Evolutionary conservation across 2,113 vertebrate species (phyloP), one percentile per base, ranked within the genome.

Genomic region (Noturus placidus): DNA sequence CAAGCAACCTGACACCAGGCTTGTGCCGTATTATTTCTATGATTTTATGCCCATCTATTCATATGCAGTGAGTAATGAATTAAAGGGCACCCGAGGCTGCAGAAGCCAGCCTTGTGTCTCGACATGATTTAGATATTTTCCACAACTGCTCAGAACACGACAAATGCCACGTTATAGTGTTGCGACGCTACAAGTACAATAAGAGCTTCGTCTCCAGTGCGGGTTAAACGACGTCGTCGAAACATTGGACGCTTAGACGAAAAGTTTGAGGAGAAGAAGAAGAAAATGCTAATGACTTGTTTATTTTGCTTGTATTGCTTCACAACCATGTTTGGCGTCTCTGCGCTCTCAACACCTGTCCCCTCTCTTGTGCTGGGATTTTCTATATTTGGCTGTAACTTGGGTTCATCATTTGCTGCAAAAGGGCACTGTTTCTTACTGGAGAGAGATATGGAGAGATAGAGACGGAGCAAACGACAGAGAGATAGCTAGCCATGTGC

Each of bases 301-400:
- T 91, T 93, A 89, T 94, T 93, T 91, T 91, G 91, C 85, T 87
- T 92, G 85, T 92, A 85, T 89, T 93, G 89, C 92, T 93, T 91
- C 86, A 33, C 89, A 91, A 90, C 95, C 95, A 94, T 95, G 94
- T 96, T 95, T 94, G 95, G 94, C 92, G 84, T 94, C 90, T 91
- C 38, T 87, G 89, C 91, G 89, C 92, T 92, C 93, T 92, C 93
- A 92, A 92, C 95, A 96, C 95, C 95, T 96, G 95, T 95, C 95
- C 93, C 89, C 88, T 85, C 91, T 91, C 95, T 95, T 95, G 94
- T 95, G 91, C 92, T 20, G 90, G 94, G 94, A 95, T 95, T 94
- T 95, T 95, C 95, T 95, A 96, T 95, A 95, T 95, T 95, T 95
- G 95, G 95, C 93, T 88, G 91, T 93, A 94, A 94, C 93, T 92